A percentile compares a stretch with the other conserved stretches of the same genome.
Conservation (phyloP, 2,888 invertebrate genomes). For the Meteorus colon region DNA sequence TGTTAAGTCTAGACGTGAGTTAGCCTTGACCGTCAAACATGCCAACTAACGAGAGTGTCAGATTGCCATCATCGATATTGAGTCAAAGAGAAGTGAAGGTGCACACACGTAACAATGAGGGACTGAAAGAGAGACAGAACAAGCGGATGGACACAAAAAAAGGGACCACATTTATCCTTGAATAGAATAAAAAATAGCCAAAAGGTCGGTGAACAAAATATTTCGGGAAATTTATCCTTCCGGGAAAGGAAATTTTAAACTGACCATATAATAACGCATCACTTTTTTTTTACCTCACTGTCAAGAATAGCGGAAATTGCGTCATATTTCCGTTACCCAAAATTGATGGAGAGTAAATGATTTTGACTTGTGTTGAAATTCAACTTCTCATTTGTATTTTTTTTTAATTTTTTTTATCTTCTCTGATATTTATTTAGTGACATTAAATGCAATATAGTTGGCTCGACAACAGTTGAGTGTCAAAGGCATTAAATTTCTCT, state of each 20-base stretch:
- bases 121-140: conserved; percentile 2
- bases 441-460: background rate
- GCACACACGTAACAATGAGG: background rate
- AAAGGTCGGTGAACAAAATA: background rate
- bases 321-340: background rate
- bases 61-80: conserved; percentile 57
- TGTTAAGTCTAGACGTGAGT: conserved; percentile 9
- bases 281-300: no score
- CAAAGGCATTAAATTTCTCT: background rate
- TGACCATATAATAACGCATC: background rate
- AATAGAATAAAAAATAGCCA: background rate
- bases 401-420: background rate
- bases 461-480: no score
- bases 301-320: background rate
- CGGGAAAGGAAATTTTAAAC: background rate
- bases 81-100: background rate
- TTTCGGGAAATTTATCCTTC: conserved; percentile 4
- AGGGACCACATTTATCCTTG: background rate
- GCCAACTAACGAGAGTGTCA: conserved; percentile 47
- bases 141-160: background rate
- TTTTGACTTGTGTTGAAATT: background rate
- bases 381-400: background rate
- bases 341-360: background rate
- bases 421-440: background rate
- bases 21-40: conserved; percentile 37